Evolutionary conservation across 2,888 invertebrate species (phyloP).

Genomic region (Chrysolina haemoptera): DNA sequence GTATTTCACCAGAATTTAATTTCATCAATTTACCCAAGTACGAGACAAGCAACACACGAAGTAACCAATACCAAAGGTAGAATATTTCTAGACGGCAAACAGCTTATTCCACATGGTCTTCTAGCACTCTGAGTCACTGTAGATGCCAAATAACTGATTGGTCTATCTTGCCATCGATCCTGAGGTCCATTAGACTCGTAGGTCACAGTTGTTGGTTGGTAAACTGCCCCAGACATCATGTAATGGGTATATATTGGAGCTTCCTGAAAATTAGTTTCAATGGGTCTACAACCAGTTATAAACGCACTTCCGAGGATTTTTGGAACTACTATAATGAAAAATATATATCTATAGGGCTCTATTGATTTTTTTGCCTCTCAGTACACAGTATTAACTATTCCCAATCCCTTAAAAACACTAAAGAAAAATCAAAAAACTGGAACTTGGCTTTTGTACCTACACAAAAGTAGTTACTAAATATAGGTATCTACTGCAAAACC

Average conservation of each 20-base stretch:
- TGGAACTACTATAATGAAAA: no score
- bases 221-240: slow-evolving; percentile 75
- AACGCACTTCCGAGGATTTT: no score
- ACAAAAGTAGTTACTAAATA: slow-evolving; percentile 2
- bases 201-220: slow-evolving; percentile 85
- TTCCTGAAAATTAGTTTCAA: background rate
- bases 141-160: slow-evolving; percentile 67
- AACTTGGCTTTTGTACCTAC: background rate
- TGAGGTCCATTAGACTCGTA: slow-evolving; percentile 73
- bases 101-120: slow-evolving; percentile 73
- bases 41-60: slow-evolving; percentile 64
- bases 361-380: background rate
- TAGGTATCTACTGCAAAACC: background rate
- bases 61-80: slow-evolving; percentile 65
- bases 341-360: background rate
- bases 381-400: background rate
- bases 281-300: no score
- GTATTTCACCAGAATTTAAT: background rate
- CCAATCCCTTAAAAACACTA: no score
- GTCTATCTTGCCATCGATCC: slow-evolving; percentile 66
- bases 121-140: slow-evolving; percentile 73
- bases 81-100: slow-evolving; percentile 60
- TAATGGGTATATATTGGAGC: background rate
- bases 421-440: background rate
- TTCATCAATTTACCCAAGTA: slow-evolving; percentile 60